A percentile compares a stretch with the other conserved stretches of the same genome.
These are phyloP conservation scores for Phytoseiulus persimilis DNA, from an alignment of 2,888 invertebrate genomes.

Conservation along the genomic window DNA sequence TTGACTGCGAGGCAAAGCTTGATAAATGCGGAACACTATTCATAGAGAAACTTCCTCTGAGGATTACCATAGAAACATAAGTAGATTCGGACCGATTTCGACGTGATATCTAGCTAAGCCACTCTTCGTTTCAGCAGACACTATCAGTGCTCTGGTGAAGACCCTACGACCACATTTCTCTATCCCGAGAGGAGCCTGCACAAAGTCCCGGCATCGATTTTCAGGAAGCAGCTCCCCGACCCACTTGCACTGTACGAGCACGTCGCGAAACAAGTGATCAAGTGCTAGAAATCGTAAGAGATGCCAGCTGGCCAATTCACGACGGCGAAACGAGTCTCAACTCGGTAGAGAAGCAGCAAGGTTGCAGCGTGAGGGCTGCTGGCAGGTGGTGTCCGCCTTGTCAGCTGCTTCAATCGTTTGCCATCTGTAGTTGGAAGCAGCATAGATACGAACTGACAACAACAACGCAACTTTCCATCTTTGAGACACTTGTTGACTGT, in stretches of 20 bases:
- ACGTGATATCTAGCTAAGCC: neutral
- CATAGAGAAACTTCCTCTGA: neutral
- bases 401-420: neutral
- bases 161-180: neutral
- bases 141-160: conserved; percentile 5
- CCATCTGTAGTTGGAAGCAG: neutral
- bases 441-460: neutral
- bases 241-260: neutral
- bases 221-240: neutral
- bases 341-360: neutral
- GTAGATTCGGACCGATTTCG: neutral
- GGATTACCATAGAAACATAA: neutral
- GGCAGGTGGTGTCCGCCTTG: neutral
- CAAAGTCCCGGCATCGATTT: neutral
- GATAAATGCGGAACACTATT: neutral
- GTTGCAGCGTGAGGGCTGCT: neutral
- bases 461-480: neutral
- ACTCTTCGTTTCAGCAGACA: neutral
- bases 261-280: neutral
- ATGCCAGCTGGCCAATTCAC: neutral
- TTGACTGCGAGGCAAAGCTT: neutral
- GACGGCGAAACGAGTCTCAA: neutral
- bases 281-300: neutral
- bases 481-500: neutral
- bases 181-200: neutral